Conservation (phyloP, 2,113 vertebrate genomes). For the Copsychus sechellarum region DNA sequence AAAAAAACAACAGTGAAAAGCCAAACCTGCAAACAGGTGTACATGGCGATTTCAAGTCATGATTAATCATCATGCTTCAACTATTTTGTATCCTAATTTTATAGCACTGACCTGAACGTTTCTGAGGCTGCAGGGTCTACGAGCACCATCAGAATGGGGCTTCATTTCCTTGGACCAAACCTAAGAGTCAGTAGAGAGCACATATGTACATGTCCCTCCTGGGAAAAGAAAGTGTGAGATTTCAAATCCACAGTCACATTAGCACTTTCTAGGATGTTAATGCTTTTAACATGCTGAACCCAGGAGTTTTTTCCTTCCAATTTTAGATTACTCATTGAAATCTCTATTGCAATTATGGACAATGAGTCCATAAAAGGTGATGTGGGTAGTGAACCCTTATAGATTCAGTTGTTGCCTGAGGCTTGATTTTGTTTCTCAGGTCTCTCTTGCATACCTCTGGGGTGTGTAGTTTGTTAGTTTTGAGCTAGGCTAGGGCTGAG, state of each 20-base stretch:
- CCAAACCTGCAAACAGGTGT: not conserved
- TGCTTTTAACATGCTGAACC: not conserved
- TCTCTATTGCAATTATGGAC: not conserved
- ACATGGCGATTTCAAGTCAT: not conserved
- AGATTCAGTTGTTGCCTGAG: not conserved
- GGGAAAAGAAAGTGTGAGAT: not conserved
- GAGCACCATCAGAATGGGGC: not conserved
- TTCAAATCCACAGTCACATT: not conserved
- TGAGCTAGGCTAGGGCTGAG: not conserved
- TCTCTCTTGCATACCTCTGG: not conserved
- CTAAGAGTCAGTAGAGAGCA: not conserved
- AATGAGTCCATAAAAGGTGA: not conserved
- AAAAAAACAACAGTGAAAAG: not conserved
- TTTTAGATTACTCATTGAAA: not conserved
- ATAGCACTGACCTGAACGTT: not conserved
- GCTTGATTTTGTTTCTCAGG: not conserved
- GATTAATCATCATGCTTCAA: not conserved
- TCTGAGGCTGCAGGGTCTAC: not conserved
- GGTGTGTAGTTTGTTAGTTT: not conserved
- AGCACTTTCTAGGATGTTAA: not conserved
- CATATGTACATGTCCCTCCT: not conserved
- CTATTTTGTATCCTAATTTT: not conserved
- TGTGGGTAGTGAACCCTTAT: not conserved
- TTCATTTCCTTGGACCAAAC: not conserved
- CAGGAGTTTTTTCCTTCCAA: not conserved